Conservation (phyloP, 2,888 invertebrate genomes). For the Abrostola tripartita region DNA sequence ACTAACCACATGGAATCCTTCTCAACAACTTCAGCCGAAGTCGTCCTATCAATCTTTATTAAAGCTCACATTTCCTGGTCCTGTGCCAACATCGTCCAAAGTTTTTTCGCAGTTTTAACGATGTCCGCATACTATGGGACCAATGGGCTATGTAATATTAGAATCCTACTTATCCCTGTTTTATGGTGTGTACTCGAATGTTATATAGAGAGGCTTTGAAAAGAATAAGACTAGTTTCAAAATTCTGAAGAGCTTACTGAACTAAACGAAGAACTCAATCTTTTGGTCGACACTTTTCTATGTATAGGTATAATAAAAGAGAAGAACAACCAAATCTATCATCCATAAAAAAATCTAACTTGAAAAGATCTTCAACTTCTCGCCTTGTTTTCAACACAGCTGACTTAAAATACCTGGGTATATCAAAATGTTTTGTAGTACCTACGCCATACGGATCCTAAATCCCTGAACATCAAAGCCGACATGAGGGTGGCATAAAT, state of each 20-base stretch:
- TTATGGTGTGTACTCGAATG: constrained; percentile 22
- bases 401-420: not conserved
- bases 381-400: not conserved
- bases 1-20: constrained; percentile 16
- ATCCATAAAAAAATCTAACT: too few species aligned
- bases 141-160: constrained; percentile 44
- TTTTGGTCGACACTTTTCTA: too few species aligned
- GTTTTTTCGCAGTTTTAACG: constrained; percentile 42
- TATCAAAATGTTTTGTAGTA: not conserved
- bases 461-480: constrained; percentile 37
- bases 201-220: not conserved
- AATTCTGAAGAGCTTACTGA: too few species aligned
- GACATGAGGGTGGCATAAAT: constrained; percentile 42
- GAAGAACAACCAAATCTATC: too few species aligned
- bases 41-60: constrained; percentile 49
- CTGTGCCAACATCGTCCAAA: constrained; percentile 45
- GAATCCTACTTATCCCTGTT: constrained; percentile 26
- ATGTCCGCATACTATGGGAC: constrained; percentile 22
- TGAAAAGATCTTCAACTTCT: not conserved
- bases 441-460: constrained; percentile 11
- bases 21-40: constrained; percentile 23
- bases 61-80: constrained; percentile 43
- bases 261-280: too few species aligned
- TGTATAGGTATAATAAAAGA: too few species aligned
- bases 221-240: too few species aligned